Conservation (phyloP, 2,888 invertebrate genomes). For the Stenotaenia linearis region DNA sequence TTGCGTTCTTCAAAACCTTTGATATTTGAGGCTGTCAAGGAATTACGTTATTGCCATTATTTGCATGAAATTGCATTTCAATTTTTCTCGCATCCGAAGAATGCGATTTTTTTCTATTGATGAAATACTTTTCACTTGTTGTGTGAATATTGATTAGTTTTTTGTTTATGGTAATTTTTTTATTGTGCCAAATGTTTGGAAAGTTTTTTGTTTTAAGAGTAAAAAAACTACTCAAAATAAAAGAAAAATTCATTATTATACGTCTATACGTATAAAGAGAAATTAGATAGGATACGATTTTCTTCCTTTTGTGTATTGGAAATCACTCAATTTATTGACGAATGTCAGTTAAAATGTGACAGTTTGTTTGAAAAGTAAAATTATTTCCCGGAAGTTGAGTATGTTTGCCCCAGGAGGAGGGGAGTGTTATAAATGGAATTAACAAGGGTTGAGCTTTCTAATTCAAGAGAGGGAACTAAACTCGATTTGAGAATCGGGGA, state of each 20-base stretch:
- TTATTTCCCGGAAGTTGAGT: slow-evolving; percentile 8
- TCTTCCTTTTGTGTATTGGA: too few species aligned
- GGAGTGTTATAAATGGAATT: slow-evolving; percentile 24
- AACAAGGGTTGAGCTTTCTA: slow-evolving; percentile 28
- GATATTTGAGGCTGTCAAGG: neutral
- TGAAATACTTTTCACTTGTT: slow-evolving; percentile 22
- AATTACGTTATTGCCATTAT: neutral
- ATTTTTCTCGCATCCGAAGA: neutral
- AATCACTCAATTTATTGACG: neutral
- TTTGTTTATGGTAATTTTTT: neutral
- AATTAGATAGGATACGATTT: too few species aligned
- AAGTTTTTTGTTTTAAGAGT: too few species aligned
- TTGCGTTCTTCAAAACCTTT: neutral
- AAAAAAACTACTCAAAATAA: neutral
- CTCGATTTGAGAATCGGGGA: slow-evolving; percentile 28
- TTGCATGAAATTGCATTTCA: slow-evolving; percentile 13
- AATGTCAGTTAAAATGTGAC: neutral
- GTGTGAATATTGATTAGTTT: neutral
- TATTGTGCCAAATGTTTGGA: neutral
- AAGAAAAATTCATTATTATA: too few species aligned
- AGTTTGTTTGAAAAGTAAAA: neutral
- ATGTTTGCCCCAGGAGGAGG: neutral
- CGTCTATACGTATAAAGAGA: too few species aligned
- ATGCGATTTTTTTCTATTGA: neutral
- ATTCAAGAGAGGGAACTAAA: slow-evolving; percentile 14